Evolutionary conservation across 2,797 vertebrate species (phyloP), one percentile per base, ranked within the genome.

Genomic region (Cephalopachus bancanus): DNA sequence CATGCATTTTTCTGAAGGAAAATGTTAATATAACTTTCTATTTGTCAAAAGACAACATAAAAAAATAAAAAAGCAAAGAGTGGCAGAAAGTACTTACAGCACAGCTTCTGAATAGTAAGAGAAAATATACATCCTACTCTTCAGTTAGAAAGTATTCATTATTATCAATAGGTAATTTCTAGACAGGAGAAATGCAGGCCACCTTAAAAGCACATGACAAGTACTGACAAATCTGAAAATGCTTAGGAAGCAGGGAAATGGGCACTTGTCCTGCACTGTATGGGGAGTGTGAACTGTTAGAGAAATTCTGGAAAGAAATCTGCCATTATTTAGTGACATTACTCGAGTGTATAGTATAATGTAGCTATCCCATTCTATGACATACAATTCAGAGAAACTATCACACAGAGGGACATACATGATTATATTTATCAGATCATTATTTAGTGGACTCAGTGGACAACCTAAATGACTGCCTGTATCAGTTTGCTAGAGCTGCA

Each of bases 111-210:
- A 62, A 69, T 93, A 24, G 81, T 57, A 76, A 78, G 85, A 60
- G 64, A n/a, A 75, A 91, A 69, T 65, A 87, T 28, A 71, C 81
- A 95, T 30, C 78, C 65, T 59, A 72, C 59, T 92, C 57, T 74
- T 92, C 91, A 97, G 20, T 88, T 85, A 92, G 80, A 92, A 62
- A 65, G 71, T 51, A 44, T 60, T 83, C 44, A 22, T 72, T 89
- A 28, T 89, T 92, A 37, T 67, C 62, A 89, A 80, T 57, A 87
- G 51, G 1, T 75, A 80, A 79, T 80, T 93, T 92, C 33, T 55
- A 30, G 16, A 87, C 74, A 67, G 55, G 14, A 30, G 57, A 89
- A 83, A 85, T 8, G 17, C 16, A 60, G 49, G 51, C 11, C 55
- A 65, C 16, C 64, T 71, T 33, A 51, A 72, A 62, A 89, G 59